These are phyloP conservation scores for Danaus chrysippus DNA, from an alignment of 2,888 invertebrate species.

Conservation along the genomic window DNA sequence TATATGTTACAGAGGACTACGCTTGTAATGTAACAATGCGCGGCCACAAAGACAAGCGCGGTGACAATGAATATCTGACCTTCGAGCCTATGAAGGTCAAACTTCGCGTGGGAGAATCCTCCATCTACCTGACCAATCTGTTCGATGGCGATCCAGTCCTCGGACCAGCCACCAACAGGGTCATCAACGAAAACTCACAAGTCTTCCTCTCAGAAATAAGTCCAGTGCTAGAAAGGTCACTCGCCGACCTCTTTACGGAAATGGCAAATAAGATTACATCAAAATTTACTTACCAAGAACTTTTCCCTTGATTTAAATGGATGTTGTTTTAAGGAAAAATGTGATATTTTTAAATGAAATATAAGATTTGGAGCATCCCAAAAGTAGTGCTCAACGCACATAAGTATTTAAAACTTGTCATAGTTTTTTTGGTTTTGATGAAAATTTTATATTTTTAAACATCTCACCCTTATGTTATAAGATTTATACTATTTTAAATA, in stretches of 20 bases:
- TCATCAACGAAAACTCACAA: constrained; percentile 83
- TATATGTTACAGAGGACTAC: constrained; percentile 80
- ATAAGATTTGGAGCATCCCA: neutral
- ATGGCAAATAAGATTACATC: constrained; percentile 85
- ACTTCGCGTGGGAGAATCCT: constrained; percentile 80
- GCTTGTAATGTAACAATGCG: constrained; percentile 82
- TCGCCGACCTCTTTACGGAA: constrained; percentile 82
- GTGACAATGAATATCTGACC: constrained; percentile 79
- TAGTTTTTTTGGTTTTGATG: neutral
- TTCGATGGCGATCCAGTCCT: constrained; percentile 83
- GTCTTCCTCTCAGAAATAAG: constrained; percentile 83
- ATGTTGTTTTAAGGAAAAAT: constrained; percentile 20
- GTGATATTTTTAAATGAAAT: constrained; percentile 17
- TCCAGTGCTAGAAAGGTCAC: constrained; percentile 81
- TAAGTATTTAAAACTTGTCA: constrained; percentile 6
- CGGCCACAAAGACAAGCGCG: constrained; percentile 77
- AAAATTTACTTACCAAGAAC: constrained; percentile 83
- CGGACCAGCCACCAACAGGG: constrained; percentile 82
- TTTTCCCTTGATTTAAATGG: constrained; percentile 75
- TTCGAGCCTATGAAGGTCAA: constrained; percentile 82
- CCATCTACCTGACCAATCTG: constrained; percentile 81
- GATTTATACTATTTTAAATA: neutral
- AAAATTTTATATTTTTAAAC: neutral
- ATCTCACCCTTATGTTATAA: neutral
- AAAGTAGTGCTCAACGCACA: neutral